Percentiles rank a stretch among this genome's conserved stretches.
Conservation (phyloP, 1,140 invertebrate species). For the Lasioglossum albipes region DNA sequence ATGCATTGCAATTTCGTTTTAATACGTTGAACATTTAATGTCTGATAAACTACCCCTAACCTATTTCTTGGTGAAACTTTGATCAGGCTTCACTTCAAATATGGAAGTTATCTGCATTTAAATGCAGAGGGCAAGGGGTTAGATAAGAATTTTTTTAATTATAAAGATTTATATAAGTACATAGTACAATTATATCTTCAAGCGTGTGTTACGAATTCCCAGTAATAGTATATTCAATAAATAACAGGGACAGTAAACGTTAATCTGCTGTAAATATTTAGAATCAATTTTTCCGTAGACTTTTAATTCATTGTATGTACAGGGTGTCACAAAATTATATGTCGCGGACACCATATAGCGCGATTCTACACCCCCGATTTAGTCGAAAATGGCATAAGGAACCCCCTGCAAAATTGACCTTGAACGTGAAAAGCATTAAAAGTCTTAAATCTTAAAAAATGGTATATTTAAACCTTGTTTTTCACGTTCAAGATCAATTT, state of each 20-base stretch:
- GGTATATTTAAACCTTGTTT: too few relatives aligned
- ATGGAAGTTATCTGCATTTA: constrained; percentile 59
- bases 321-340: too few relatives aligned
- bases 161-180: constrained; percentile 20
- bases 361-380: too few relatives aligned
- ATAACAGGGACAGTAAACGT: neutral
- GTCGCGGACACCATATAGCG: too few relatives aligned
- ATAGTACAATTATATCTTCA: neutral
- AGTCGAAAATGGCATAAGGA: too few relatives aligned
- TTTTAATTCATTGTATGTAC: neutral
- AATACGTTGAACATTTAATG: neutral
- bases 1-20: constrained; percentile 6
- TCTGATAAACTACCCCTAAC: constrained; percentile 52
- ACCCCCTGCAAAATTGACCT: too few relatives aligned
- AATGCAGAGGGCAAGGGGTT: constrained; percentile 61
- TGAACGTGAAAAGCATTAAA: too few relatives aligned
- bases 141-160: constrained; percentile 62
- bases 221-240: neutral
- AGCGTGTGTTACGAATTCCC: neutral
- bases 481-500: too few relatives aligned
- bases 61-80: constrained; percentile 62
- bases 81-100: constrained; percentile 49
- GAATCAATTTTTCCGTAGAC: neutral
- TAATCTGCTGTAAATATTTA: neutral
- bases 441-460: too few relatives aligned